phyloP scores from a whole-genome alignment of 2,888 invertebrate species.

The Harpalus rubripes region DNA sequence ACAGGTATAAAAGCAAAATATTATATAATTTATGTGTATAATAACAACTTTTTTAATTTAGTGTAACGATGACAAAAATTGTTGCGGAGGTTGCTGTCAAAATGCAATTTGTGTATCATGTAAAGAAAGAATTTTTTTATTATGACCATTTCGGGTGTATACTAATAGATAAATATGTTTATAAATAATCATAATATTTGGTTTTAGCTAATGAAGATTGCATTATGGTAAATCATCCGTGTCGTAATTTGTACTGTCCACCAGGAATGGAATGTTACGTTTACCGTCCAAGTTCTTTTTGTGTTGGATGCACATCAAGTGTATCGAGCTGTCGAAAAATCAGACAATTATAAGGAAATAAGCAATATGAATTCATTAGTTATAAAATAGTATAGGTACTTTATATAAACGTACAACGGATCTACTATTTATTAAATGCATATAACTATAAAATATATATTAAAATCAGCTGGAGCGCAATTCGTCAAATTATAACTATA shows the following conservation, averaged over 20 bases:
- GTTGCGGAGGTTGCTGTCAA: constrained; percentile 82
- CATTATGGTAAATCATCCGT: constrained; percentile 71
- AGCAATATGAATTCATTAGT: background rate
- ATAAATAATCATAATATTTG: constrained; percentile 52
- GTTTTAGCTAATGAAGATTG: constrained; percentile 73
- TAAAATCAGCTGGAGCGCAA: too few relatives aligned
- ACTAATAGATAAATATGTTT: background rate
- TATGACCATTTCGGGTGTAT: constrained; percentile 52
- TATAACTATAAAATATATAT: too few relatives aligned
- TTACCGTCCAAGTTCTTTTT: constrained; percentile 66
- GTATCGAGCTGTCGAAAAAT: constrained; percentile 48
- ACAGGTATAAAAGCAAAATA: constrained; percentile 69
- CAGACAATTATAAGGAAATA: background rate
- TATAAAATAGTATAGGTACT: too few relatives aligned
- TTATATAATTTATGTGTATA: constrained; percentile 21
- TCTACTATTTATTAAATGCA: too few relatives aligned
- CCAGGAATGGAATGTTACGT: constrained; percentile 73
- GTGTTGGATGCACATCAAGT: constrained; percentile 24
- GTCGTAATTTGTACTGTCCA: constrained; percentile 72
- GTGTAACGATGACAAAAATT: constrained; percentile 82
- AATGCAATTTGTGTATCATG: constrained; percentile 79
- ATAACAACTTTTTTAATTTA: constrained; percentile 75
- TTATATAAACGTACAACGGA: too few relatives aligned
- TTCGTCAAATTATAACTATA: too few relatives aligned
- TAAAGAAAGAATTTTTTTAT: constrained; percentile 74